Conservation (phyloP, 2,113 vertebrate species). For the Sinosuthora webbiana region DNA sequence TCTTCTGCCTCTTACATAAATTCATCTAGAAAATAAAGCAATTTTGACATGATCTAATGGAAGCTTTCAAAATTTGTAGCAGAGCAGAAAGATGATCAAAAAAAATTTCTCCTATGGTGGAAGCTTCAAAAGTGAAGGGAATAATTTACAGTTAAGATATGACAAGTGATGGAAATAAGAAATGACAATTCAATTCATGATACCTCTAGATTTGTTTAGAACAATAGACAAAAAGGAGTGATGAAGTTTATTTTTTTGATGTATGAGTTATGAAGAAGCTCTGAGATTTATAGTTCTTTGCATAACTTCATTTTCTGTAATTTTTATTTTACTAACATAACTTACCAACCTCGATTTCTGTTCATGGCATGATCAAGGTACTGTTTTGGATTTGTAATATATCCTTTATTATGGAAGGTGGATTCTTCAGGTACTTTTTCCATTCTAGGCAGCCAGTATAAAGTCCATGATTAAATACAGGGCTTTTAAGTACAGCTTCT, state of each 20-base stretch:
- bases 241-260: neutral
- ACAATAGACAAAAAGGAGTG: neutral
- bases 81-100: slow-evolving; percentile 27
- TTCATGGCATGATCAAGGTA: neutral
- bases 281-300: neutral
- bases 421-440: neutral
- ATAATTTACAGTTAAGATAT: slow-evolving; percentile 34
- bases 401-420: neutral
- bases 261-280: neutral
- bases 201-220: neutral
- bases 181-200: slow-evolving; percentile 2
- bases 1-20: slow-evolving; percentile 21
- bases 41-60: slow-evolving; percentile 53
- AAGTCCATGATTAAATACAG: neutral
- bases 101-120: neutral
- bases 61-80: slow-evolving; percentile 35
- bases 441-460: neutral
- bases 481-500: neutral
- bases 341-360: neutral
- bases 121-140: neutral
- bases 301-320: neutral
- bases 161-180: slow-evolving; percentile 32
- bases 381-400: neutral
- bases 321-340: neutral
- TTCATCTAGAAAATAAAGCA: slow-evolving; percentile 28